phyloP scores from a whole-genome alignment of 2,888 invertebrate species.

The Lasioglossum marginatum region DNA sequence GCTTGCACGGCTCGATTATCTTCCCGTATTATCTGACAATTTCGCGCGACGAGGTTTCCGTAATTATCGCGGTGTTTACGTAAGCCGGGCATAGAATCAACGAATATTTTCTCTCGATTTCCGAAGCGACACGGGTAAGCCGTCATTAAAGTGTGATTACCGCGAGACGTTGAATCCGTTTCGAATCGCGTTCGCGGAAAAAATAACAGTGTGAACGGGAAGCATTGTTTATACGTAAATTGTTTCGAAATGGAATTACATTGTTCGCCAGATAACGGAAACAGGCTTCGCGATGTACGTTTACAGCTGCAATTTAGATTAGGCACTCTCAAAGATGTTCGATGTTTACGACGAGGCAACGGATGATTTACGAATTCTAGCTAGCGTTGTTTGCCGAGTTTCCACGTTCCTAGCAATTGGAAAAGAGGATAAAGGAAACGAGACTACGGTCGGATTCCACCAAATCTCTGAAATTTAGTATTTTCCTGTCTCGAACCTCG shows the following conservation, averaged over 20 bases:
- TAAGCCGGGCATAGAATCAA: constrained; percentile 13
- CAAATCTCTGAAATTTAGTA: too few relatives aligned
- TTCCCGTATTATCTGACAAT: constrained; percentile 20
- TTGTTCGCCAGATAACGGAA: constrained; percentile 26
- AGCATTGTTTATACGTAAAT: background rate
- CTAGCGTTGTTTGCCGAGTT: background rate
- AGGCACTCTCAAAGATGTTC: background rate
- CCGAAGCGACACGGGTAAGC: background rate
- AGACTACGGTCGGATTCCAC: background rate
- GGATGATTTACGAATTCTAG: background rate
- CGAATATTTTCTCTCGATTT: background rate
- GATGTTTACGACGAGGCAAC: background rate
- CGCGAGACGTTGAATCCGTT: constrained; percentile 1
- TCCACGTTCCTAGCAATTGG: background rate
- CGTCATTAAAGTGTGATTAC: constrained; percentile 30
- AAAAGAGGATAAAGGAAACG: background rate
- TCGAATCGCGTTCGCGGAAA: background rate
- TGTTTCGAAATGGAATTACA: background rate
- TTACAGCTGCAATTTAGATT: constrained; percentile 62
- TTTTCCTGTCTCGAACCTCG: background rate
- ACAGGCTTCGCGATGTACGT: background rate
- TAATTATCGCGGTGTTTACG: constrained; percentile 37
- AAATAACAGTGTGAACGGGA: background rate
- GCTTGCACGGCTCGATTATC: background rate
- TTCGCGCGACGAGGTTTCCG: background rate